These are phyloP conservation scores for Siphlonurus alternatus DNA, from an alignment of 2,888 invertebrate species.

Conservation along the genomic window DNA sequence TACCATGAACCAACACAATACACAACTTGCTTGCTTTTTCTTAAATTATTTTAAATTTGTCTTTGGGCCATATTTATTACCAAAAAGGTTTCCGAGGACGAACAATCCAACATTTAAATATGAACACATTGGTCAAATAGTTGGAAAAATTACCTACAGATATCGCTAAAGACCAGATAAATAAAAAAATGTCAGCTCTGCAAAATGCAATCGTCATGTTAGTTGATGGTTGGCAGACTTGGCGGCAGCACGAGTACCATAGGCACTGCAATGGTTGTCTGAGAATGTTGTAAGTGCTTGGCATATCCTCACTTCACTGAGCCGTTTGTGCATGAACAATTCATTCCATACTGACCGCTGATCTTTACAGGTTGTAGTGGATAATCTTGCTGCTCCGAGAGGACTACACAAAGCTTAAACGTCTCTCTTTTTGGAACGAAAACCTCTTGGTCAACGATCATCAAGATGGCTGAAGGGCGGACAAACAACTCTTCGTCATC, in stretches of 20 bases:
- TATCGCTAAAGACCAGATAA: too few relatives aligned
- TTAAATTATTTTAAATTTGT: too few relatives aligned
- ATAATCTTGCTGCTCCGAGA: not conserved
- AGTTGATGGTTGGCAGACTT: too few relatives aligned
- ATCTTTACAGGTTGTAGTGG: not conserved
- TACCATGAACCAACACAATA: too few relatives aligned
- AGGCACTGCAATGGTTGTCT: not conserved
- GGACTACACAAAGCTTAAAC: not conserved
- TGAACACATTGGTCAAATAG: too few relatives aligned
- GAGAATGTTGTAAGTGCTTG: not conserved
- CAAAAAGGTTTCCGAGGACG: too few relatives aligned
- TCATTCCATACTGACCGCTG: not conserved
- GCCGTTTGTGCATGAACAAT: not conserved
- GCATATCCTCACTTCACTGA: not conserved
- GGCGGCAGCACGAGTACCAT: not conserved
- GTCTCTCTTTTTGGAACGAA: not conserved
- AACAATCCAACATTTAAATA: too few relatives aligned
- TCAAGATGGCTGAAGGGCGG: constrained; percentile 17
- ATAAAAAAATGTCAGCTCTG: too few relatives aligned
- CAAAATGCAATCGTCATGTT: too few relatives aligned
- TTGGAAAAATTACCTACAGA: too few relatives aligned
- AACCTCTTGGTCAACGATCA: not conserved
- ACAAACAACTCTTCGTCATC: constrained; percentile 11
- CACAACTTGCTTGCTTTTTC: too few relatives aligned
- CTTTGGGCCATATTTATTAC: too few relatives aligned